A percentile compares a stretch with the other conserved stretches of the same genome.
phyloP scores from a whole-genome alignment of 2,113 vertebrate species.

The Psittacus erithacus region DNA sequence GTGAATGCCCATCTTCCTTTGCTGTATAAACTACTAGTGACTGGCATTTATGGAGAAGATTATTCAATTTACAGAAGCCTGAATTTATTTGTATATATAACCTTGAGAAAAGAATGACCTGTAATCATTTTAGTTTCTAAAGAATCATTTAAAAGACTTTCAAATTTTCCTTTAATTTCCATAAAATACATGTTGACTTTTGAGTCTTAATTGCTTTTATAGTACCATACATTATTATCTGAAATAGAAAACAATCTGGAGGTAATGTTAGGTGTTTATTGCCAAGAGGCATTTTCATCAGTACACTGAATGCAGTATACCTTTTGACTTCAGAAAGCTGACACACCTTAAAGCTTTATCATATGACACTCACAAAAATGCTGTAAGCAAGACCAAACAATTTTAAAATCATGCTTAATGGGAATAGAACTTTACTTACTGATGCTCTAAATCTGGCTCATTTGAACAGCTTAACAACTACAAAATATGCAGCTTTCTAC shows the following conservation, averaged over 20 bases:
- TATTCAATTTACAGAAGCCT: neutral
- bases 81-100: neutral
- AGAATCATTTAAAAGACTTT: neutral
- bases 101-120: neutral
- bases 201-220: neutral
- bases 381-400: neutral
- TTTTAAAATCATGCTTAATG: neutral
- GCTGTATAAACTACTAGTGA: neutral
- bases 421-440: neutral
- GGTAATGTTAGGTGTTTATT: neutral
- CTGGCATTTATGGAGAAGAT: neutral
- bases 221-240: neutral
- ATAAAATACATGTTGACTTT: neutral
- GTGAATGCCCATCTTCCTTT: neutral
- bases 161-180: neutral
- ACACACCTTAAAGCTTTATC: neutral
- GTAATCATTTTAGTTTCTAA: neutral
- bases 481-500: neutral
- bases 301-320: neutral
- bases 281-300: neutral
- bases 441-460: neutral
- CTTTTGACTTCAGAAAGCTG: neutral
- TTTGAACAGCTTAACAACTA: neutral
- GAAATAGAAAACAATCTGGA: neutral
- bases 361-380: neutral